Conservation (phyloP, 2,113 vertebrate species). For the Shinisaurus crocodilurus region DNA sequence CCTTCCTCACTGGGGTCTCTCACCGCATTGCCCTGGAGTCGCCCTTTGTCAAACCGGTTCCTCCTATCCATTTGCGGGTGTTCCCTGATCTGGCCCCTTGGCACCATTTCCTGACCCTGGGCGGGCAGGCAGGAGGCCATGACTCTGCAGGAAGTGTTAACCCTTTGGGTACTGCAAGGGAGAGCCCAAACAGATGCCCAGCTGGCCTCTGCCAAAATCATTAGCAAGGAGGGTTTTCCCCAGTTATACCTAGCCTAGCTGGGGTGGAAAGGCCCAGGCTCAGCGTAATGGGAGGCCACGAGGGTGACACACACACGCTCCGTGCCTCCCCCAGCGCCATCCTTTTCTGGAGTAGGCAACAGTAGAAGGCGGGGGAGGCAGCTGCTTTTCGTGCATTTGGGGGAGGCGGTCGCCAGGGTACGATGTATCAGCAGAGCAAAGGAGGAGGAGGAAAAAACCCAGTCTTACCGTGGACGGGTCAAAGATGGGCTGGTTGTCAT, state of each 20-base stretch:
- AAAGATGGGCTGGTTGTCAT: slow-evolving; percentile 86
- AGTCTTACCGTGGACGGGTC: slow-evolving; percentile 70
- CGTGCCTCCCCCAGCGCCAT: no score
- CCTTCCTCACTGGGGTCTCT: background rate
- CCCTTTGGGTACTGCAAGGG: background rate
- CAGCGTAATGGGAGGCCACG: no score
- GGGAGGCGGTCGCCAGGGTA: no score
- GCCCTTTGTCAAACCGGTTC: background rate
- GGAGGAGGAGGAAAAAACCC: accelerated
- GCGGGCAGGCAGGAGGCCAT: background rate
- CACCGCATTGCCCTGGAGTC: background rate
- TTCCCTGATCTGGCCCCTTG: background rate
- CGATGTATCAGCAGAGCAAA: accelerated
- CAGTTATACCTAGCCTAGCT: background rate
- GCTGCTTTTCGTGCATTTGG: no score
- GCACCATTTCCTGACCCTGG: no score
- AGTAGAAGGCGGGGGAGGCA: no score
- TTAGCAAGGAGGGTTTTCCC: no score
- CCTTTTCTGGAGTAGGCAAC: no score
- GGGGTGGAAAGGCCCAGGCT: no score
- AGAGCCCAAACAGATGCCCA: no score
- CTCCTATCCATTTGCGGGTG: background rate
- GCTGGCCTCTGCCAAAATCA: no score
- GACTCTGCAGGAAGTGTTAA: background rate
- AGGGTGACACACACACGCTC: no score